Evolutionary conservation across 1,140 invertebrate genomes (phyloP).

Genomic region (Muscidifurax raptorellus): DNA sequence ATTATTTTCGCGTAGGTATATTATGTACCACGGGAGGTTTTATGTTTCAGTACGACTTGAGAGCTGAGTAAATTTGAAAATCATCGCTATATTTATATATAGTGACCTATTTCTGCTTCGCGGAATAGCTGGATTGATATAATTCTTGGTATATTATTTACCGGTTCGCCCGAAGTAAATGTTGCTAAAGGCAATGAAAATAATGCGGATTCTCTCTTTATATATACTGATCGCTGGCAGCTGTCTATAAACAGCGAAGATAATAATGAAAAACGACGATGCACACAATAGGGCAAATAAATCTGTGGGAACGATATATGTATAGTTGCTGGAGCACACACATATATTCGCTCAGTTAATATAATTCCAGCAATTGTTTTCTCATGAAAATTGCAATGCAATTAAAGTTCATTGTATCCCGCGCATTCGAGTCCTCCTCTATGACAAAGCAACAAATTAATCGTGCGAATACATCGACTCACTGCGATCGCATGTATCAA

Average conservation of each 20-base stretch:
- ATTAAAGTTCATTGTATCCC: background rate
- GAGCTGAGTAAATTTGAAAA: background rate
- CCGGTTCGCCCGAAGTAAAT: background rate
- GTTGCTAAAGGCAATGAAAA: background rate
- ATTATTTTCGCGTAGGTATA: background rate
- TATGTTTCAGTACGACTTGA: background rate
- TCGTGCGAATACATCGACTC: background rate
- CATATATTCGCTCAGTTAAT: no score
- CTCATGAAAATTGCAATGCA: background rate
- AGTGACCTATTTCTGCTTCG: background rate
- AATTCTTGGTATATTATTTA: background rate
- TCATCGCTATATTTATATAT: background rate
- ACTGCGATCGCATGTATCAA: background rate
- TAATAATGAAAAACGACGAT: background rate
- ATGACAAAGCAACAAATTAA: background rate
- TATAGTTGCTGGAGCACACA: background rate
- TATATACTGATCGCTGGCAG: no score
- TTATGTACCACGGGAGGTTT: background rate
- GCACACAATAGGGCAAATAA: background rate
- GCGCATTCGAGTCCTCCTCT: no score
- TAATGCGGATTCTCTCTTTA: background rate
- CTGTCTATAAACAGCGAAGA: background rate
- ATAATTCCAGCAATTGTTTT: background rate
- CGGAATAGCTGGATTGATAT: background rate
- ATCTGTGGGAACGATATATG: background rate